phyloP scores from a whole-genome alignment of 2,113 vertebrate species.

The Podarcis cretensis region DNA sequence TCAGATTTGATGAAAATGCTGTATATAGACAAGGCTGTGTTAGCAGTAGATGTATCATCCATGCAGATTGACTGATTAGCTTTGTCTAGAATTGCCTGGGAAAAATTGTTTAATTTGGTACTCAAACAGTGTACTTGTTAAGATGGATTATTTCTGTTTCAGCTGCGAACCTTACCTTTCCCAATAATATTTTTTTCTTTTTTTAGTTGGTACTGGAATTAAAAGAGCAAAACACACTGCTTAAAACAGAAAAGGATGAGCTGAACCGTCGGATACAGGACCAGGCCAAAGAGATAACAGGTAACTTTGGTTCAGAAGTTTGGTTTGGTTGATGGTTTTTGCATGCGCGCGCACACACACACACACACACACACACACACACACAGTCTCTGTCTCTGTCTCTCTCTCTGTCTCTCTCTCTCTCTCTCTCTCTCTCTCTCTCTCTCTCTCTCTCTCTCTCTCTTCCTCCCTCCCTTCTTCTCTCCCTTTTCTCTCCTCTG shows the following conservation, averaged over 20 bases:
- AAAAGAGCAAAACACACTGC: constrained; percentile 89
- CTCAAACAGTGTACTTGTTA: constrained; percentile 14
- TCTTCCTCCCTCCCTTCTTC: no score
- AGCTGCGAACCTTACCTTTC: constrained; percentile 21
- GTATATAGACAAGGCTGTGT: not conserved
- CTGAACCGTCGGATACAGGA: constrained; percentile 91
- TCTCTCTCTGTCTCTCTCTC: no score
- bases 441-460: no score
- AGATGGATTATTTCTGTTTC: not conserved
- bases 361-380: no score
- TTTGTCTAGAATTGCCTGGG: not conserved
- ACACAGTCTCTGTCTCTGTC: no score
- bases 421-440: no score
- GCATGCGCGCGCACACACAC: no score
- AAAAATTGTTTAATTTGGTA: constrained; percentile 17
- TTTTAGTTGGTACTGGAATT: constrained; percentile 89
- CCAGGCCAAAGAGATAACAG: constrained; percentile 94
- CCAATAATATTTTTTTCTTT: constrained; percentile 18
- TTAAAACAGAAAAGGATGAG: constrained; percentile 95
- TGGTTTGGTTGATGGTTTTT: not conserved
- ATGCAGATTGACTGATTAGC: not conserved
- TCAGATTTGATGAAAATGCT: not conserved
- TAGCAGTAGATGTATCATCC: not conserved
- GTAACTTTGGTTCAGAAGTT: constrained; percentile 67
- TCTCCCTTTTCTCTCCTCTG: not conserved